Base-by-base conservation (phyloP, 2,888 invertebrate species). In the Phania funesta region DNA sequence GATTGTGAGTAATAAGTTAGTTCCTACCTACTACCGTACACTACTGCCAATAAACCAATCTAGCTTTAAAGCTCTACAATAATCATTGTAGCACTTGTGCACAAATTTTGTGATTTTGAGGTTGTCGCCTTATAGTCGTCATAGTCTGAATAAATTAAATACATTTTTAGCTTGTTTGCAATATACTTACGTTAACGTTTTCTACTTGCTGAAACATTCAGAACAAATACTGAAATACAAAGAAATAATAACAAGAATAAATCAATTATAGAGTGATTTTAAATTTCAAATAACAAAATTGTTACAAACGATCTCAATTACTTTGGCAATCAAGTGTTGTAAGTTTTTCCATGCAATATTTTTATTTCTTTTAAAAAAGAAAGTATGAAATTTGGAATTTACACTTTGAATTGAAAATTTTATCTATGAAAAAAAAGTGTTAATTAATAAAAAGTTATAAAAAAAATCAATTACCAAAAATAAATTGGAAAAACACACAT, bases 1-100 rank as follows among this genome's bases (percentile, higher is more conserved):
- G 71, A 68, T n/a, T 62, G 73, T 73, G 73, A 73, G 71, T 71
- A 73, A 76, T 54, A 74, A 58, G 29, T 74, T 38, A n/a, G n/a
- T 38, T 38, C 64, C 32, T 74, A 29, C 46, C 62, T 73, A 52
- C 48, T 60, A 60, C 20, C 41, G 6, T 48, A 48, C 26, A 48
- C 73, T 18, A 52, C 32, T 22, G 32, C 58, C n/a, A 62, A 22
- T 24, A 32, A 41, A n/a, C n/a, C 50, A 32, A 76, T 44, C 6
- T 52, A 50, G 38, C 48, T 62, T 26, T 46, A 52, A 38, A 65
- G 65, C 16, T 62, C 20, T 60, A 52, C 50, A 62, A 50, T 52
- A 62, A 41, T 29, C 29, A 13, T 52, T 38, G 41, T 73, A 26
- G 18, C 18, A 41, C 24, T 64, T 46, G 58, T 54, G 24, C 44